These are phyloP conservation scores for Tachuris rubrigastra DNA, from an alignment of 2,113 vertebrate genomes.

Conservation along the genomic window DNA sequence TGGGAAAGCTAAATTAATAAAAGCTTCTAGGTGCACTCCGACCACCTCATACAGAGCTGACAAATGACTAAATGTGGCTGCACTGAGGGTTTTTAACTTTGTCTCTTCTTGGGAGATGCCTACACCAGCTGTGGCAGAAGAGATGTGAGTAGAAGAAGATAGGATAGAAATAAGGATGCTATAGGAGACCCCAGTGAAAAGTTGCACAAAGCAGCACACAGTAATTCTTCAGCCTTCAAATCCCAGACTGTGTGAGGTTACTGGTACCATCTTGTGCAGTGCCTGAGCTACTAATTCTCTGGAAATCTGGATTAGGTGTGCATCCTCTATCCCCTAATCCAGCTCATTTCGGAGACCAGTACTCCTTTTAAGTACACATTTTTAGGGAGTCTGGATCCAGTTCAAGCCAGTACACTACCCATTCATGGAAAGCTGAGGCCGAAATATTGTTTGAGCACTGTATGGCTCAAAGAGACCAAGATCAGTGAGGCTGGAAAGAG, in stretches of 20 bases:
- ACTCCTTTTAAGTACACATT: background rate
- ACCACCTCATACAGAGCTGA: background rate
- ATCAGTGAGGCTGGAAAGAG: background rate
- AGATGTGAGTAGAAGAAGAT: background rate
- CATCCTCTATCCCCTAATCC: background rate
- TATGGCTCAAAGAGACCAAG: background rate
- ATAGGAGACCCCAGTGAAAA: background rate
- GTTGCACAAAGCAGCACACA: background rate
- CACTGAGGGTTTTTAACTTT: background rate
- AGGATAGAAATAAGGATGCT: background rate
- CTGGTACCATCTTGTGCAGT: background rate
- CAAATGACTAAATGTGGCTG: background rate
- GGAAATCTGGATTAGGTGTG: background rate
- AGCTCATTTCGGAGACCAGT: background rate
- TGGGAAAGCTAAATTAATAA: slow-evolving; percentile 50
- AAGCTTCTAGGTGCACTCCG: background rate
- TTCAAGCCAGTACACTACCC: background rate
- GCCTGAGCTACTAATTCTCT: background rate
- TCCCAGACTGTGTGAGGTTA: background rate
- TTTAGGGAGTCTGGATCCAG: background rate
- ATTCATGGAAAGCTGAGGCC: background rate
- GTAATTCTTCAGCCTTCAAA: background rate
- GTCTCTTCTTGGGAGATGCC: background rate
- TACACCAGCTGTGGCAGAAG: background rate
- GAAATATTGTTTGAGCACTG: background rate